Evolutionary conservation across 2,113 vertebrate genomes (phyloP).

Genomic region (Ailurus styani): DNA sequence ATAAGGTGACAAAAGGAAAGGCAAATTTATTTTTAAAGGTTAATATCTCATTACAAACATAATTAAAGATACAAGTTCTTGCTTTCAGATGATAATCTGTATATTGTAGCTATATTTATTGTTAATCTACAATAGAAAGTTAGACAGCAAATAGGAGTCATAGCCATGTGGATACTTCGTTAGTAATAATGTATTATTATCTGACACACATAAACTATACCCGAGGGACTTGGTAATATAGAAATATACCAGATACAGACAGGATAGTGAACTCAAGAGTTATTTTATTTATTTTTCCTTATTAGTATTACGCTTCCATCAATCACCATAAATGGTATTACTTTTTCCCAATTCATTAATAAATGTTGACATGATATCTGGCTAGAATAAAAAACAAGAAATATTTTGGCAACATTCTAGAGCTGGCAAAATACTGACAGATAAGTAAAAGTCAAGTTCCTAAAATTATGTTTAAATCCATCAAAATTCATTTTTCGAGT

Average conservation of each 20-base stretch:
- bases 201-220: neutral
- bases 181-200: neutral
- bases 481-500: neutral
- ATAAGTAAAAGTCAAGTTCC: neutral
- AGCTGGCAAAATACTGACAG: neutral
- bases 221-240: neutral
- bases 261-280: neutral
- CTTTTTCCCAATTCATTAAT: neutral
- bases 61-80: neutral
- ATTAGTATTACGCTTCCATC: neutral
- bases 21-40: neutral
- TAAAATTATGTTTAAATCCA: slow-evolving; percentile 5
- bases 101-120: neutral
- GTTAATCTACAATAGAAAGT: neutral
- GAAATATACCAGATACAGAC: neutral
- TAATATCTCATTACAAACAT: neutral
- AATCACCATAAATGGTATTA: neutral
- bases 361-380: neutral
- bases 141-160: neutral
- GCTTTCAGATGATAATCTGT: neutral
- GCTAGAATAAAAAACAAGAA: neutral
- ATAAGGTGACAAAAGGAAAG: neutral
- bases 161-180: neutral
- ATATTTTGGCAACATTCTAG: neutral
- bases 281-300: neutral